These are phyloP conservation scores for Fissipunctia ypsillon DNA, from an alignment of 2,888 invertebrate genomes.

Conservation along the genomic window DNA sequence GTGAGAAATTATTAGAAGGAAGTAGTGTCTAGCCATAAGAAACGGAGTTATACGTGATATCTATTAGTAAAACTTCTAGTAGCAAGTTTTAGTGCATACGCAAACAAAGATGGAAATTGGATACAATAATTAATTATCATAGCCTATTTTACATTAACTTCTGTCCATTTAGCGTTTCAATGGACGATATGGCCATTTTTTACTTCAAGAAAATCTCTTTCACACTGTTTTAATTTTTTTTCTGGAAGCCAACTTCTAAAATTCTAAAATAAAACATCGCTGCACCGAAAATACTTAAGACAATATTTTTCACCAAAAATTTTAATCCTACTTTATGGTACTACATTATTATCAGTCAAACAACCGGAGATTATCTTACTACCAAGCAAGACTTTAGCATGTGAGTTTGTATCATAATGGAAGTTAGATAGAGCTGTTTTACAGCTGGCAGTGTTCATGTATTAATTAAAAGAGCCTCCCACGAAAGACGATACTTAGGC, in stretches of 20 bases:
- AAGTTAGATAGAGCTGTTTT: constrained; percentile 8
- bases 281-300: constrained; percentile 5
- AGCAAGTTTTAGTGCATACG: not conserved
- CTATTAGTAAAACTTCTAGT: not conserved
- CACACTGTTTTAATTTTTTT: not conserved
- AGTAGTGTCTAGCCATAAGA: not conserved
- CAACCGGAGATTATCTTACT: constrained; percentile 40
- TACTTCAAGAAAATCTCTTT: not conserved
- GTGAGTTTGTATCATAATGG: constrained; percentile 1
- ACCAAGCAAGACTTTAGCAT: not conserved
- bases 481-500: constrained; percentile 24
- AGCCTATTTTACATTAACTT: constrained; percentile 3
- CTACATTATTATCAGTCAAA: constrained; percentile 40
- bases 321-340: constrained; percentile 33
- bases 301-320: constrained; percentile 37
- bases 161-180: not conserved
- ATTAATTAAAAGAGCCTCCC: constrained; percentile 10
- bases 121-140: not conserved
- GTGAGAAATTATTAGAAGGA: not conserved
- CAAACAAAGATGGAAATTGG: not conserved
- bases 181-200: not conserved
- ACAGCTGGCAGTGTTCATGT: constrained; percentile 16
- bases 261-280: not conserved
- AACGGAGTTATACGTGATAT: not conserved
- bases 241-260: not conserved